Evolutionary conservation across 2,888 invertebrate species (phyloP), one percentile per base, ranked within the genome.

Genomic region (Stictocephala bisonia): DNA sequence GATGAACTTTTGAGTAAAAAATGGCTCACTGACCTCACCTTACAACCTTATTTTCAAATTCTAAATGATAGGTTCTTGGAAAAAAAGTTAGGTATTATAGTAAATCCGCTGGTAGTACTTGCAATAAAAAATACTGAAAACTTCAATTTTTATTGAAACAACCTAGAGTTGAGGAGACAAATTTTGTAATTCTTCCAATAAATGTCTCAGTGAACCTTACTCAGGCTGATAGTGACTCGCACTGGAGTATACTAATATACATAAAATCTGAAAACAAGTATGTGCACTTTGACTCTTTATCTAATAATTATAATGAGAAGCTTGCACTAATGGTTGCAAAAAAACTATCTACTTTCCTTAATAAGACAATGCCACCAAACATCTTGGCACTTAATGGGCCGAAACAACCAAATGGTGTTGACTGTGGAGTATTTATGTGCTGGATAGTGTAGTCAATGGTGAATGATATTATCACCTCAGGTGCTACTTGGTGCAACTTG

Each of bases 391-490:
- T 56, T 9, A n/a, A 27, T 3, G 27, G 27, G 6, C 56, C 56
- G 3, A 27, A 56, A 31, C 56, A 56, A 56, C 56, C 31, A 3
- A 56, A 56, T 31, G 31, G 4, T 7, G 27, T 15, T 11, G 56
- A 56, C 18, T 56, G 56, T 56, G 56, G 56, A n/a, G 31, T 56
- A 26, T 56, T 56, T 31, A 18, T 31, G 6, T 56, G 56, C 15
- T 56, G 56, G 56, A 56, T 56, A 29, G 22, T 56, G 13, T 27
- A 56, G 31, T 56, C 56, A 4, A 4, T 56, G 18, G 31, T 56
- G n/a, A 31, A 56, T 26, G 56, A 56, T 15, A 56, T 56, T 26
- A 29, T 56, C 3, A 56, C n/a, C n/a, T n/a, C n/a, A n/a, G n/a
- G 31, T 31, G n/a, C 27, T 56, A 18, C 27, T n/a, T 7, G 31